Evolutionary conservation across 2,888 invertebrate genomes (phyloP), one percentile per base, ranked within the genome.

Genomic region (Pasiphila rectangulata): DNA sequence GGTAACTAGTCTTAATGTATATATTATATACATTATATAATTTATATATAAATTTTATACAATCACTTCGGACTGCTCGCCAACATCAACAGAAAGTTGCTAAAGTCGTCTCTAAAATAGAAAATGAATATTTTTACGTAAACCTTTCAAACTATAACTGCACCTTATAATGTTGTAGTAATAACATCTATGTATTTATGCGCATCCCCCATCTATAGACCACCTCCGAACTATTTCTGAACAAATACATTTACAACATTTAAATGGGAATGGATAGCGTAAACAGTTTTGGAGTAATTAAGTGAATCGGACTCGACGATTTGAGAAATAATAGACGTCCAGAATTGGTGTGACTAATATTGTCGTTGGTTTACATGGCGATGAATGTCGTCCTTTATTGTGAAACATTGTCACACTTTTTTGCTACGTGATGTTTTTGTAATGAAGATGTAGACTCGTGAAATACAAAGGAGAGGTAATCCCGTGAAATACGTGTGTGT

Each of bases 281-380:
- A 73, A 81, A 81, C 79, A 79, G 66, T 48, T 69, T 67, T 64
- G 67, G 64, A 79, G 70, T 77, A 79, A 79, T 83, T 79, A 79
- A 79, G 71, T 74, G 75, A 64, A 75, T 73, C 68, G 69, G 46
- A 23, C 66, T 70, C 62, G 61, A 63, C 65, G 64, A 65, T 75
- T 81, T 75, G 70, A 66, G 51, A 64, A 76, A 82, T 78, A 75
- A 67, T 51, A 57, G 67, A 56, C 66, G 72, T 76, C 74, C 58
- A 66, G 75, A 83, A 83, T 80, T 75, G 77, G 81, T 72, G 71
- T 70, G 69, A 74, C 71, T 68, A 59, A 64, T 54, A 61, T 53
- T 50, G 46, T 48, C 44, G 54, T 41, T 1, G 58, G 79, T 44
- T 77, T 67, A 82, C 77, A 82, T 80, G 74, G 29, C 10, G 43